A percentile compares a stretch with the other conserved stretches of the same genome.
Conservation (phyloP, 2,888 invertebrate species). For the Synergus gifuensis region DNA sequence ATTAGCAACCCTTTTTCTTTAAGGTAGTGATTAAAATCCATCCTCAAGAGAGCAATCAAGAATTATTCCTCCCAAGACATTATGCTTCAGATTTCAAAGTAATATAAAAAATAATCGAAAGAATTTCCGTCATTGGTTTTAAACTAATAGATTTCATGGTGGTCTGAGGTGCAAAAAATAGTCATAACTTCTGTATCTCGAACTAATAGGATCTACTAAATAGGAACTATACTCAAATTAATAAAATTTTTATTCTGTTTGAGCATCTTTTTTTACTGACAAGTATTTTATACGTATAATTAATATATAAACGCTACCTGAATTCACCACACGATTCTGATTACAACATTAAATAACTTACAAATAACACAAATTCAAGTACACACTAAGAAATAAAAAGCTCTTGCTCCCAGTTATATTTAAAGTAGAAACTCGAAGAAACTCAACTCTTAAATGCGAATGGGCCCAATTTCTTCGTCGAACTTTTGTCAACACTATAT, state of each 20-base stretch:
- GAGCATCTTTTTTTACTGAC: conserved; percentile 14
- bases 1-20: too few relatives aligned
- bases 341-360: conserved; percentile 37
- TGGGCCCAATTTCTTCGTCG: neutral
- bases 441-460: neutral
- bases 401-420: conserved; percentile 1
- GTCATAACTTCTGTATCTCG: too few relatives aligned
- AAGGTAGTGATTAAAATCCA: too few relatives aligned
- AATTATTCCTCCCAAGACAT: too few relatives aligned
- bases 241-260: neutral
- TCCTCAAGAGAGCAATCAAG: too few relatives aligned
- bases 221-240: neutral
- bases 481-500: neutral
- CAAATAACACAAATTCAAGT: conserved; percentile 27
- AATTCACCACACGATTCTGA: conserved; percentile 7
- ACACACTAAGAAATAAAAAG: conserved; percentile 35
- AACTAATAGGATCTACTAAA: too few relatives aligned
- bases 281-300: conserved; percentile 22
- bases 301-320: neutral
- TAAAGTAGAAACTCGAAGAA: neutral
- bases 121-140: too few relatives aligned
- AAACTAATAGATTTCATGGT: too few relatives aligned
- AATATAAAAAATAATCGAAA: too few relatives aligned
- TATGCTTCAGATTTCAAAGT: too few relatives aligned
- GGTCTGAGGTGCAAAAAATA: too few relatives aligned